Conservation (phyloP, 2,113 vertebrate genomes). For the Aphyosemion australe region DNA sequence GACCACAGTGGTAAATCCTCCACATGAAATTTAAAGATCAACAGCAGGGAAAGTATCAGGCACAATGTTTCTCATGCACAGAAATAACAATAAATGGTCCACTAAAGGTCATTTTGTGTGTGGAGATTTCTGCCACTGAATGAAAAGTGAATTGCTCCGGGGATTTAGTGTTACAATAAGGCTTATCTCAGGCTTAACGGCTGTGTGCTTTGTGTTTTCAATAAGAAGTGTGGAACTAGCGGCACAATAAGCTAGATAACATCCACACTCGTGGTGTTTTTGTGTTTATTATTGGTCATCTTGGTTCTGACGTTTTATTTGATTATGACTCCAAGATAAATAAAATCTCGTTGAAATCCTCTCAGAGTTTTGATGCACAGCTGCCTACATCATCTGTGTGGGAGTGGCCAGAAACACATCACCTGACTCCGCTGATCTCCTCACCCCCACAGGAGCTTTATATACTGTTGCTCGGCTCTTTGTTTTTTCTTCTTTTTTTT, state of each 20-base stretch:
- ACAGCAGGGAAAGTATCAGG: not conserved
- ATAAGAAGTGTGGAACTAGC: conserved; percentile 35
- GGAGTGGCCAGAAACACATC: not conserved
- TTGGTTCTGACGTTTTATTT: not conserved
- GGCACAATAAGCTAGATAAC: conserved; percentile 14
- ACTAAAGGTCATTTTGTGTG: conserved; percentile 11
- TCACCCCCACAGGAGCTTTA: not conserved
- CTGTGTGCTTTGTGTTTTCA: conserved; percentile 42
- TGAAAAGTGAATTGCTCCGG: conserved; percentile 28
- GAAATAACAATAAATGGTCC: not conserved
- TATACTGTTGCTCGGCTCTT: conserved; percentile 1
- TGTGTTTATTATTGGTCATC: not conserved
- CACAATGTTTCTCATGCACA: not conserved
- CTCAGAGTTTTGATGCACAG: conserved; percentile 12
- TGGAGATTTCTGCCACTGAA: conserved; percentile 35
- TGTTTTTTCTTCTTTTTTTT: not conserved
- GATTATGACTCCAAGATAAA: not conserved
- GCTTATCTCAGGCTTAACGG: conserved; percentile 25
- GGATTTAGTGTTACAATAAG: conserved; percentile 45
- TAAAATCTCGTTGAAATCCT: too few relatives aligned
- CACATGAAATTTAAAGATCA: not conserved
- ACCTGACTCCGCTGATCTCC: conserved; percentile 11
- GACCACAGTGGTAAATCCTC: conserved; percentile 23
- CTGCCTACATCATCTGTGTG: not conserved
- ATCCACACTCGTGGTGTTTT: not conserved